Evolutionary conservation across 2,797 vertebrate genomes (phyloP), one percentile per base, ranked within the genome.

Genomic region (Fistularia tabacaria): DNA sequence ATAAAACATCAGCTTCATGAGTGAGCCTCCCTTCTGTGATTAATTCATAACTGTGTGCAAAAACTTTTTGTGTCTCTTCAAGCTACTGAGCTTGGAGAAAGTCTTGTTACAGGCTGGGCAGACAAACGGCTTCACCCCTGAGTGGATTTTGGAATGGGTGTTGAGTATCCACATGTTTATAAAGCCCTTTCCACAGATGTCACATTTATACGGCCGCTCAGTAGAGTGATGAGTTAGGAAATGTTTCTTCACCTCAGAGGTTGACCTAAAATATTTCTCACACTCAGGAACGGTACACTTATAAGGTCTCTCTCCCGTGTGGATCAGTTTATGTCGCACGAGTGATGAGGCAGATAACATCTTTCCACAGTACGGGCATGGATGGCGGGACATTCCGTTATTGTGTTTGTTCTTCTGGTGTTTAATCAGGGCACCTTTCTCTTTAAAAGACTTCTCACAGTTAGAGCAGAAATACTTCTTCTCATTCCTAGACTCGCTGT

Each of bases 321-420:
- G 85, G 37, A 85, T 83, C 14, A 87, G 11, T 38, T 71, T 79
- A 6, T 87, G 85, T 46, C 82, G 54, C 0, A 48, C 41, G 7
- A 86, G 56, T 0, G 68, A 56, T 0, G 84, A 71, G 0, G 52
- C 1, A 0, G 76, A 55, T 3, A 84, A 10, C 63, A 83, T 72
- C 64, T 87, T 87, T 0, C 79, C 84, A 0, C 85, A 86, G 63
- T 64, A 57, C 0, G 66, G 59, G 9, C 85, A 87, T 0, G 64
- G 79, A 6, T 58, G 59, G 1, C 69, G 75, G 55, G 57, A 79
- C 7, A 75, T 14, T 8, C 79, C 63, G 0, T 61, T 41, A 0
- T 65, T 14, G 67, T 86, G 85, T 54, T 81, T 81, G 53, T 8
- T 68, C 62, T 54, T 76, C 60, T 86, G 78, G 62, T 87, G 85